Percentiles rank a stretch among this genome's conserved stretches.
phyloP scores from a whole-genome alignment of 1,140 invertebrate species.

The Eubasilissa regina region DNA sequence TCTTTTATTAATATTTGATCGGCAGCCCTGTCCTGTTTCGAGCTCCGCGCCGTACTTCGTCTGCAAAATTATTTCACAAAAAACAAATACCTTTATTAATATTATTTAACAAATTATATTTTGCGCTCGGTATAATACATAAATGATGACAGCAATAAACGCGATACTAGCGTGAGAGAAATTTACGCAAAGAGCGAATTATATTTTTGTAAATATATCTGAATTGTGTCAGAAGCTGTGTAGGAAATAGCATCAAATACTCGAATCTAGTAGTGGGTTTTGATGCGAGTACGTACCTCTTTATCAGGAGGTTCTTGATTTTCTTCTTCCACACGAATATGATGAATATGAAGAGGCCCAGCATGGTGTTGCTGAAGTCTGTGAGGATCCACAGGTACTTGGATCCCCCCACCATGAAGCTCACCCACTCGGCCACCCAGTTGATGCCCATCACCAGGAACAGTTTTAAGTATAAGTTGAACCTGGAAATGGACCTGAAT shows the following conservation, averaged over 20 bases:
- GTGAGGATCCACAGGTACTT: conserved; percentile 76
- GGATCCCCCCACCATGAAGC: conserved; percentile 70
- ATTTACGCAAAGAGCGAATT: too few species aligned
- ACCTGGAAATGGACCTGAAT: conserved; percentile 63
- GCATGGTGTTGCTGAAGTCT: conserved; percentile 76
- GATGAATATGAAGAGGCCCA: conserved; percentile 80
- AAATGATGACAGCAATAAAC: too few species aligned
- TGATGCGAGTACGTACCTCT: conserved; percentile 66
- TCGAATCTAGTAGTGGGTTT: not conserved
- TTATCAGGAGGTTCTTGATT: conserved; percentile 74
- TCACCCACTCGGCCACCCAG: conserved; percentile 75
- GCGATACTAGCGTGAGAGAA: too few species aligned
- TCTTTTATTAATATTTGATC: conserved; percentile 54
- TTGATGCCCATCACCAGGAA: conserved; percentile 78
- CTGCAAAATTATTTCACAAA: conserved; percentile 53
- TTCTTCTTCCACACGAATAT: conserved; percentile 82
- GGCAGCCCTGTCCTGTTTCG: conserved; percentile 49
- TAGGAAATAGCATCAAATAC: conserved; percentile 45
- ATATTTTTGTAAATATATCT: not conserved
- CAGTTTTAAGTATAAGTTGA: conserved; percentile 74
- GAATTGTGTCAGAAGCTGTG: conserved; percentile 28
- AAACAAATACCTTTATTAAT: conserved; percentile 31
- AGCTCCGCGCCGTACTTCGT: conserved; percentile 53
- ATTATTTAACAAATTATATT: not conserved
- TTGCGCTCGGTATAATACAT: too few species aligned